Conservation (phyloP, 2,888 invertebrate genomes). For the Isoperla grammatica region DNA sequence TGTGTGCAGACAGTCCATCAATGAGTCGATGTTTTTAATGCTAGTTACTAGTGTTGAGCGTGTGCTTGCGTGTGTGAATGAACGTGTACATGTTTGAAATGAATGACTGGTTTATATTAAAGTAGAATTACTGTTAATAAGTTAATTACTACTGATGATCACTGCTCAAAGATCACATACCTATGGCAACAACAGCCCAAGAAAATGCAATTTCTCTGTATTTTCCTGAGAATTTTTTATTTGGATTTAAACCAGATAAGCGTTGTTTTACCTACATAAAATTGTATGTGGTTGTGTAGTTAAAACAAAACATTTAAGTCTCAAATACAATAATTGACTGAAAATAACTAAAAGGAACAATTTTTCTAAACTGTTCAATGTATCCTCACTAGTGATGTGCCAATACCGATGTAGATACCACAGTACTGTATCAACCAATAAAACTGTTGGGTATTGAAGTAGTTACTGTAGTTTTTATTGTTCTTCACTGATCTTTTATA, state of each 20-base stretch:
- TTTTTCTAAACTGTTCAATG: too few relatives aligned
- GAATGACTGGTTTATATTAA: neutral
- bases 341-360: too few relatives aligned
- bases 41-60: neutral
- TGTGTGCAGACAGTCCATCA: neutral
- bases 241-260: too few relatives aligned
- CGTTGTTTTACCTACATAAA: neutral
- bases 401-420: too few relatives aligned
- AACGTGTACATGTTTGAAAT: neutral
- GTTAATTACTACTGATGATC: conserved; percentile 10
- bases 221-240: neutral
- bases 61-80: neutral
- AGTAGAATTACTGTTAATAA: conserved; percentile 7
- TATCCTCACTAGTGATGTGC: too few relatives aligned
- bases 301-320: neutral
- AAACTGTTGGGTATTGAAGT: too few relatives aligned
- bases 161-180: conserved; percentile 19
- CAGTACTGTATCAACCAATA: too few relatives aligned
- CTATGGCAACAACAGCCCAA: conserved; percentile 7
- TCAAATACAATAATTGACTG: too few relatives aligned
- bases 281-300: neutral
- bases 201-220: neutral
- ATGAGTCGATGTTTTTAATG: neutral
- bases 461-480: too few relatives aligned
- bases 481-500: too few relatives aligned